phyloP scores from a whole-genome alignment of 2,797 vertebrate species.

The Podarcis siculus region DNA sequence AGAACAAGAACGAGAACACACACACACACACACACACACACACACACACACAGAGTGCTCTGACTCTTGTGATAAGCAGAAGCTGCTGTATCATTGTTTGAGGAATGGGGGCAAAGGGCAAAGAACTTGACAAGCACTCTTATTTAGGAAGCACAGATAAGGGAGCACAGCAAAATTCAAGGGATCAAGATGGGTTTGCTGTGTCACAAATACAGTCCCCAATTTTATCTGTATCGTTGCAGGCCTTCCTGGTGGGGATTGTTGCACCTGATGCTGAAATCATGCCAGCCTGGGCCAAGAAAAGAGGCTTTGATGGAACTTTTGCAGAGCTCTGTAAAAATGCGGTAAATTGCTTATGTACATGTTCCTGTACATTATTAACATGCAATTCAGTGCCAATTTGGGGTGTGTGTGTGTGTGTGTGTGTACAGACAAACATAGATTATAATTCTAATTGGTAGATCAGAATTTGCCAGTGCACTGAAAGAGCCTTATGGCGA shows the following conservation, averaged over 20 bases:
- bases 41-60: neutral
- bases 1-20: too few species aligned
- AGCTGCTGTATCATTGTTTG: neutral
- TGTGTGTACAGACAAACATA: neutral
- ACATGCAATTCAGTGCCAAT: neutral
- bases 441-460: neutral
- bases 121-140: neutral
- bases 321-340: conserved; percentile 90
- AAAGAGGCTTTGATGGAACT: conserved; percentile 88
- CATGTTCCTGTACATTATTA: neutral
- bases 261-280: conserved; percentile 94
- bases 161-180: neutral
- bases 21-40: neutral
- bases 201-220: neutral
- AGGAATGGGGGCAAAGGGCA: neutral
- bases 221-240: conserved; percentile 31
- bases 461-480: neutral
- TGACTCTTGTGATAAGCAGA: neutral
- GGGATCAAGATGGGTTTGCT: neutral
- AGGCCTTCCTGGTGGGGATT: conserved; percentile 96
- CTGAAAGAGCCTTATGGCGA: neutral
- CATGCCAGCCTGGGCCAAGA: conserved; percentile 93
- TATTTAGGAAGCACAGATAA: neutral
- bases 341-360: conserved; percentile 77
- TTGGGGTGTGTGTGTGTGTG: neutral